Base-by-base conservation (phyloP, 2,888 invertebrate genomes). In the Leucoma salicis region DNA sequence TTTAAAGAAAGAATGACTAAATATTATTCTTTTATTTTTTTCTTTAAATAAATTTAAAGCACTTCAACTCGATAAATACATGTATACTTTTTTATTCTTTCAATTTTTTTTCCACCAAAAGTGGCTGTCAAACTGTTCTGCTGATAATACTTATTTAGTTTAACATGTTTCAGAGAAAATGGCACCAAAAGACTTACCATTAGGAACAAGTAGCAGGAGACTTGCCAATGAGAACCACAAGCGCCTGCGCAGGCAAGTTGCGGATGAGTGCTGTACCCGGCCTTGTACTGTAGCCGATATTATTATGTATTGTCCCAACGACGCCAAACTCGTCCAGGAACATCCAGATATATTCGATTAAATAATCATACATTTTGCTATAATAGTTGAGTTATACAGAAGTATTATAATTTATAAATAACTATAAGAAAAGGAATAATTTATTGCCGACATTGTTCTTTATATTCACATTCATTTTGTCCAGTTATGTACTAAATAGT, bases 281-380 rank as follows among this genome's bases (percentile, higher is more conserved):
- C 56, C 84, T 0, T 87, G 87, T 46, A 82, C 79, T 0, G 73
- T 87, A 1, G 75, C 67, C 3, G 77, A 78, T 42, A 69, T 87
- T 43, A 78, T 86, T 28, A 63, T 59, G 65, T 87, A 87, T 58
- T 87, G 87, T 31, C 78, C 83, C 0, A 64, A 74, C 8, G 76
- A 82, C 34, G 73, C 83, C 0, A 75, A 72, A 42, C 64, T 86
- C 0, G 31, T 81, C 1, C 52, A 59, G 43, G 82, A 85, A 53
- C 61, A 77, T 29, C 85, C 85, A 1, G 77, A 74, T 3, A 76
- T 86, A 42, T 82, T 84, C 27, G 63, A 74, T 31, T 71, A 53
- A n/a, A n/a, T n/a, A n/a, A 70, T 13, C 4, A 6, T 39, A 39
- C 15, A 27, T 21, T 15, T 3, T 43, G 10, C 4, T 15, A n/a